Evolutionary conservation across 2,797 vertebrate species (phyloP).

Genomic region (Anguilla megastoma): DNA sequence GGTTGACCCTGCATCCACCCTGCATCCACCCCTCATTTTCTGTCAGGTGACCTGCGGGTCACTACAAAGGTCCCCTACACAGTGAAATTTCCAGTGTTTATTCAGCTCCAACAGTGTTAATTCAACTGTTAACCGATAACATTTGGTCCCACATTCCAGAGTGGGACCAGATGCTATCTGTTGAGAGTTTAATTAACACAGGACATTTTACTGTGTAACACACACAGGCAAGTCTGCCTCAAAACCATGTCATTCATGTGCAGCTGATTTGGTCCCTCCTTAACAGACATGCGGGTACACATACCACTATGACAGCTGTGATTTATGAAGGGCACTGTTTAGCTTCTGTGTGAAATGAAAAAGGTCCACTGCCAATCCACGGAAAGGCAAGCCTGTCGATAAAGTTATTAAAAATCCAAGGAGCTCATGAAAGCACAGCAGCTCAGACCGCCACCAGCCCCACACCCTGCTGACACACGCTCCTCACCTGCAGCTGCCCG

Average conservation of each 20-base stretch:
- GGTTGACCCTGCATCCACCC: background rate
- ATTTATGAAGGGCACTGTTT: background rate
- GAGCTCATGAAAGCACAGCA: background rate
- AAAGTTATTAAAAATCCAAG: background rate
- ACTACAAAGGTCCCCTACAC: background rate
- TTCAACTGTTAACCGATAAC: too few species aligned
- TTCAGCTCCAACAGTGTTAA: too few species aligned
- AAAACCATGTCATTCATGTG: background rate
- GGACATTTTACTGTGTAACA: background rate
- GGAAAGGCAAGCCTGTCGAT: background rate
- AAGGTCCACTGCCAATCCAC: background rate
- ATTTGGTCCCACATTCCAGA: too few species aligned
- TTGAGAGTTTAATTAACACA: too few species aligned
- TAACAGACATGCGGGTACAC: background rate
- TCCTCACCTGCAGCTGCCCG: constrained; percentile 32
- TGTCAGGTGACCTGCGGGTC: background rate
- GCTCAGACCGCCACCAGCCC: background rate
- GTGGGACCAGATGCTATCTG: too few species aligned
- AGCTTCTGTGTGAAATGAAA: background rate
- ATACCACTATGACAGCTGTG: background rate
- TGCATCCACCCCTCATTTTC: background rate
- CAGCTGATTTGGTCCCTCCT: background rate
- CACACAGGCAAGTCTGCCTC: background rate
- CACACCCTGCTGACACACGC: background rate
- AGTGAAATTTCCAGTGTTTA: too few species aligned